Base-by-base conservation (phyloP, 1,140 invertebrate genomes). In the Dreissena rostriformis region DNA sequence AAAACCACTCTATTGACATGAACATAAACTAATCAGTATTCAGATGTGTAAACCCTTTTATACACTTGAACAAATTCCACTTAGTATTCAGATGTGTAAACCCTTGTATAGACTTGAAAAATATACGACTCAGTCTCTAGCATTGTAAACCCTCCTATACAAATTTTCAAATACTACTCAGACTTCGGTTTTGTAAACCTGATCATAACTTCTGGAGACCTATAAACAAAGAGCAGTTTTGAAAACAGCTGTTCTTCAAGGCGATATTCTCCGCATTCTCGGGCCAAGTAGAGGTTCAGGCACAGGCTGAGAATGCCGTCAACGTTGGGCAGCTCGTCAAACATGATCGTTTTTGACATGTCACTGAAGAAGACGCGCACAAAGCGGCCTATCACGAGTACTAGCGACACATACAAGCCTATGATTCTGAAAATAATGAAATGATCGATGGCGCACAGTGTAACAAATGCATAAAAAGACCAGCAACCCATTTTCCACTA, bases 181-280 rank as follows among this genome's bases (percentile, higher is more conserved):
- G 65, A 29, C 67, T 87, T 88, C 5, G 68, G 75, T 57, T 88
- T 87, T n/a, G 88, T 98, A 96, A 97, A 99, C 94, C 98, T 98
- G 86, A 99, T 99, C 91, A 99, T 95, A 26, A 98, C 99, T 92
- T 99, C 98, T 0, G 98, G 98, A 29, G 98, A 99, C 77, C 99
- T 96, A 94, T 99, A 99, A 66, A 99, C 94, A 96, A 99, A 99
- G 85, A 99, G 97, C 67, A 99, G 94, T 95, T 99, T 99, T 17
- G 99, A 98, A 94, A 99, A 99, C 7, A 99, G 95, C 93, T 99
- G 98, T 94, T 99, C 98, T 94, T 99, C 99, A 5, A 99, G 94
- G n/a, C 96, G 95, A 76, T 99, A 96, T 91, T 99, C 98, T n/a
- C 96, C 95, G 52, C 97, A 97, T 94, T 99, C 98, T 53, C 99